Evolutionary conservation across 2,888 invertebrate genomes (phyloP), one percentile per base, ranked within the genome.

Genomic region (Acanthosepion lycidas): DNA sequence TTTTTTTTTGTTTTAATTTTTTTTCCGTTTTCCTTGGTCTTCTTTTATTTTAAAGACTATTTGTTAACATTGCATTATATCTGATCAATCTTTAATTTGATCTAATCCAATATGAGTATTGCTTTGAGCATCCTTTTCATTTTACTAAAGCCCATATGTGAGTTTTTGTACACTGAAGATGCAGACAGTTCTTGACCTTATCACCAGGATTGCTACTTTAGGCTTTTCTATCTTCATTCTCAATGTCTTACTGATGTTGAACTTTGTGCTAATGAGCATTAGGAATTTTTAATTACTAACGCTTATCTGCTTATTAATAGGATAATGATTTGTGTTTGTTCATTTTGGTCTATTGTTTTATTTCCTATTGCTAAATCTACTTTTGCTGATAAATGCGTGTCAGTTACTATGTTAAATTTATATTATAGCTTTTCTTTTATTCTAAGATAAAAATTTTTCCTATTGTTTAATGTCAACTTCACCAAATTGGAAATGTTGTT

Each of bases 281-380:
- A 78, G 78, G 78, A 78, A 78, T 78, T n/a, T 78, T n/a, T 78
- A 78, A 78, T 78, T 78, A 78, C 33, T n/a, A 15, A n/a, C 33
- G 78, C n/a, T 78, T 78, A 78, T 33, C 78, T 78, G n/a, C 78
- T 78, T 78, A 78, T n/a, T 78, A 78, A 78, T 78, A 33, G 78
- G 78, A 78, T 78, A 78, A 78, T 78, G n/a, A n/a, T 78, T 78
- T n/a, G 12, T 33, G 78, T 18, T n/a, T 78, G 78, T 78, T 78
- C 12, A 33, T n/a, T 78, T 78, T 78, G n/a, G 78, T 78, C 78
- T 33, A n/a, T 78, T 78, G n/a, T 78, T 78, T 12, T 42, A 42
- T 42, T 78, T 78, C 5, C n/a, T 78, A 33, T 33, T 78, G 78
- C 28, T 78, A 28, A 78, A 78, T 78, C 78, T 78, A n/a, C 18